These are phyloP conservation scores for Hipposideros armiger DNA, from an alignment of 2,113 vertebrate species.

Conservation along the genomic window DNA sequence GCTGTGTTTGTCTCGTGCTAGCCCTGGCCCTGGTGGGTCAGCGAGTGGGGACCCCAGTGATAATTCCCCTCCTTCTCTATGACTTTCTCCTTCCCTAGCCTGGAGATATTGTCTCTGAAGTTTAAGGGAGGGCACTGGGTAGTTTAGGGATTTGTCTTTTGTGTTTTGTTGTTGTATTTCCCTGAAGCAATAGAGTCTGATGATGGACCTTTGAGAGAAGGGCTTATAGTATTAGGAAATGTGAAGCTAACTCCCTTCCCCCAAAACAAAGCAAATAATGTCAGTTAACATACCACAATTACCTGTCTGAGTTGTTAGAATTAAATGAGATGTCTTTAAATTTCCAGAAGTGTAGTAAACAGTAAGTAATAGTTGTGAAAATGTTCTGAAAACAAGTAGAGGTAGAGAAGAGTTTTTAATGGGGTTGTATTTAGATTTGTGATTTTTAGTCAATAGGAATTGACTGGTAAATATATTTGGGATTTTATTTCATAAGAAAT, in stretches of 20 bases:
- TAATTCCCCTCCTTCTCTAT: neutral
- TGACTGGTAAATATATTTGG: neutral
- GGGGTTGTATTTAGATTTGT: neutral
- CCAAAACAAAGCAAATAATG: neutral
- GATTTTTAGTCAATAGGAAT: constrained; percentile 32
- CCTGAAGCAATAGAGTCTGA: neutral
- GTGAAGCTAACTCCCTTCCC: neutral
- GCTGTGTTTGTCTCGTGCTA: neutral
- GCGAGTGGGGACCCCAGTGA: neutral
- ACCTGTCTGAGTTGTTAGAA: neutral
- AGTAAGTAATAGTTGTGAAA: neutral
- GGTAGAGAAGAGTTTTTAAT: neutral
- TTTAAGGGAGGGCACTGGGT: neutral
- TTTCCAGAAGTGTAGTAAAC: neutral
- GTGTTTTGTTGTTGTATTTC: neutral
- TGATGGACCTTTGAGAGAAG: neutral
- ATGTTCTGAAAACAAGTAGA: constrained; percentile 46
- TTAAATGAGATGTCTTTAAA: neutral
- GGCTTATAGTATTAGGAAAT: neutral
- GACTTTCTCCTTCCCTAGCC: neutral
- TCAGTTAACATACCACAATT: neutral
- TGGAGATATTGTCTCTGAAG: neutral
- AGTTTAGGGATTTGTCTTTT: neutral
- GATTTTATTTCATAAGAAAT: constrained; percentile 31
- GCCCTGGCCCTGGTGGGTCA: neutral